Evolutionary conservation across 2,797 vertebrate species (phyloP).

Genomic region (Loriculus beryllinus): DNA sequence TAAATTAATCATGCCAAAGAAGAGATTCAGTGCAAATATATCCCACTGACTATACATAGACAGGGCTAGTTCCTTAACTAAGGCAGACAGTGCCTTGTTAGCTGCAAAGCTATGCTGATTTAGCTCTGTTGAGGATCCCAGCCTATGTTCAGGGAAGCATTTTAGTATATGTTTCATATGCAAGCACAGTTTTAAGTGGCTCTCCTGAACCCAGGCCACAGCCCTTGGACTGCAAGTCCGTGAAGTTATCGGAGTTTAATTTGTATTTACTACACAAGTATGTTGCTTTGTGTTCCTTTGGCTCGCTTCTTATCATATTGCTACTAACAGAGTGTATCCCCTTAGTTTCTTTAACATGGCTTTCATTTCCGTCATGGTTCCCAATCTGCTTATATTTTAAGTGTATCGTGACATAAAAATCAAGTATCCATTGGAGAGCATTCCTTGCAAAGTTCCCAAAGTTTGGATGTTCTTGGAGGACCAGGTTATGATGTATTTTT

Average conservation of each 20-base stretch:
- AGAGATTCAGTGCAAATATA: constrained; percentile 58
- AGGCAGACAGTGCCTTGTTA: not conserved
- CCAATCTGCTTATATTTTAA: not conserved
- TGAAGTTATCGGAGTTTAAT: not conserved
- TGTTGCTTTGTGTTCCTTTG: not conserved
- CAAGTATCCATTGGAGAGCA: not conserved
- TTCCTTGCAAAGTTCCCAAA: not conserved
- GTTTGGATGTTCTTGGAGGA: not conserved
- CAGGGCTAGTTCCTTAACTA: not conserved
- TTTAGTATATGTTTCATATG: not conserved
- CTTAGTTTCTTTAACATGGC: not conserved
- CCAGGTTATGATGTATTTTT: not conserved
- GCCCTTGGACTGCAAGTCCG: constrained; percentile 10
- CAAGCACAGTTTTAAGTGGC: constrained; percentile 13
- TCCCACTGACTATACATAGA: not conserved
- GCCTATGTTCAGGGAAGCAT: constrained; percentile 17
- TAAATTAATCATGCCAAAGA: constrained; percentile 27
- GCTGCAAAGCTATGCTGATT: not conserved
- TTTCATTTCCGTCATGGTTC: not conserved
- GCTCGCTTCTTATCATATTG: constrained; percentile 17
- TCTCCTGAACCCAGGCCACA: not conserved
- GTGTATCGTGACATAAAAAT: not conserved
- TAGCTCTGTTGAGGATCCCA: not conserved
- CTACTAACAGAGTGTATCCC: not conserved
- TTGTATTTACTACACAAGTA: constrained; percentile 19